Base-by-base conservation (phyloP, 2,797 vertebrate species). In the Enteromius viviparus region DNA sequence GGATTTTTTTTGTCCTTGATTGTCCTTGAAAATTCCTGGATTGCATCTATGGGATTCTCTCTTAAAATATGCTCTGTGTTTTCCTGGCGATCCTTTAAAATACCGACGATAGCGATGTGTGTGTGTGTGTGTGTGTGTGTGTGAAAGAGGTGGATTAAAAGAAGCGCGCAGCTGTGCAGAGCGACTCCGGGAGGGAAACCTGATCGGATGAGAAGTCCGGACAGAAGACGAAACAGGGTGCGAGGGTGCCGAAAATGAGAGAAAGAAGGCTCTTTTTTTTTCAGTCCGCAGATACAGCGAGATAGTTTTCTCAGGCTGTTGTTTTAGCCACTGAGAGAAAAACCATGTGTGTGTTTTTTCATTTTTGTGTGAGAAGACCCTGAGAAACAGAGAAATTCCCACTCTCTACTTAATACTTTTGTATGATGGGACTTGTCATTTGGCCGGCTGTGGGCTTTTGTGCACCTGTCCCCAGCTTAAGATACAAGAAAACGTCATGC, bases 291-390 rank as follows among this genome's bases (percentile, higher is more conserved):
- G 79, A 84, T 87, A 86, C 69, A 78, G 82, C 42, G 23, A 62
- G 75, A 87, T 64, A 84, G 53, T 68, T 85, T 86, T 87, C 84
- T 86, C 86, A 81, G 72, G 70, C 74, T 86, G 86, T 86, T 87
- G 75, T 83, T 87, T 87, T 76, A 85, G 80, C 78, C 84, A 66
- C 72, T 85, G 85, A 85, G 81, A 86, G 85, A 58, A 86, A 84
- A 87, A 87, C 53, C 82, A 86, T 82, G 79, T 79, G 83, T 82
- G 76, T 55, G 69, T 72, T 82, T 85, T 82, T 78, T 68, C 47
- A 34, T 68, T 34, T 55, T 74, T 79, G 69, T 82, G 60, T 40
- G 85, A 85, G 80, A 82, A 85, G 74, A 85, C 40, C 65, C 81
- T 77, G 81, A 83, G 65, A 78, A 78, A 34, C 32, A 21, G 29